Conservation (phyloP, 2,797 vertebrate species). For the Pipistrellus pygmaeus region DNA sequence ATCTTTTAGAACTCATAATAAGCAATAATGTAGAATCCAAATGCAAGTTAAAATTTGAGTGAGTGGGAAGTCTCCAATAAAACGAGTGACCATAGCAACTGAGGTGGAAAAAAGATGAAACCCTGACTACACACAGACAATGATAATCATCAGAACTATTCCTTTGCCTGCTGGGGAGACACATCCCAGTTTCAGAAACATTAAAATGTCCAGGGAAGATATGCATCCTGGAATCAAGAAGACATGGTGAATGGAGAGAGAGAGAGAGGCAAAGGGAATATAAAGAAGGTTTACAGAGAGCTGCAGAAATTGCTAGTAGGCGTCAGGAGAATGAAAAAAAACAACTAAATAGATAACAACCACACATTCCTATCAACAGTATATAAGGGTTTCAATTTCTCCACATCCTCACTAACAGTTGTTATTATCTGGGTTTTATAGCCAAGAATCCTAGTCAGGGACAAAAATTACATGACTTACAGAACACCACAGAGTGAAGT, state of each 20-base stretch:
- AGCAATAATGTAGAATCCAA: constrained; percentile 56
- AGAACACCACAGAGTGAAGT: neutral
- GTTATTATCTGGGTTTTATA: neutral
- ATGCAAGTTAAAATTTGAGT: constrained; percentile 59
- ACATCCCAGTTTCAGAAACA: neutral
- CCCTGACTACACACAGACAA: accelerated
- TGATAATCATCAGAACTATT: neutral
- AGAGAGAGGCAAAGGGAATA: neutral
- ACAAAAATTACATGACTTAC: neutral
- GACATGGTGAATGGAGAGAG: neutral
- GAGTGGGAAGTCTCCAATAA: neutral
- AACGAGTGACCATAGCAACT: constrained; percentile 56
- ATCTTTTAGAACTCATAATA: constrained; percentile 64
- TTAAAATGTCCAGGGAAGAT: neutral
- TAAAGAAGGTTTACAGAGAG: neutral
- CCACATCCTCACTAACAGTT: too few relatives aligned
- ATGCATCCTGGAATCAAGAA: constrained; percentile 7
- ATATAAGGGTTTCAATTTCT: too few relatives aligned
- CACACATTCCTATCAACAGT: neutral
- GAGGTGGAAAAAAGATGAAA: neutral
- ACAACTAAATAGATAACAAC: neutral
- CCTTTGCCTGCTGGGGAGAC: neutral
- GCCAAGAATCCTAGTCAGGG: neutral
- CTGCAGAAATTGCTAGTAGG: neutral
- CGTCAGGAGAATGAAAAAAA: neutral